phyloP scores from a whole-genome alignment of 2,113 vertebrate species.

The Prionailurus bengalensis region DNA sequence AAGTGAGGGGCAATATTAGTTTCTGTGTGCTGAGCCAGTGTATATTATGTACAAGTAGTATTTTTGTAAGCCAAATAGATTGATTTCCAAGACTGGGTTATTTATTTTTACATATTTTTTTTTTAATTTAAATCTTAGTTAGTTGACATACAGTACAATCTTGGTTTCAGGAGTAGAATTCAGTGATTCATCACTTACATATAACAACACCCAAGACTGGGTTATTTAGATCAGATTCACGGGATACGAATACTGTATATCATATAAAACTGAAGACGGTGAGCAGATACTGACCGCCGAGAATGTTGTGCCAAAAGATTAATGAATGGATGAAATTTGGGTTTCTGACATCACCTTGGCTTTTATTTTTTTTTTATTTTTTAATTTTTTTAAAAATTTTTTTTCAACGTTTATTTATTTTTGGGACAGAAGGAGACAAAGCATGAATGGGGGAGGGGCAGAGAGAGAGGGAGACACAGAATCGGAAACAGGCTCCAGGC shows the following conservation, averaged over 20 bases:
- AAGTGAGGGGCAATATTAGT: neutral
- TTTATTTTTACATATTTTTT: neutral
- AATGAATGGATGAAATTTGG: constrained; percentile 60
- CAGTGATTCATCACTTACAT: too few species aligned
- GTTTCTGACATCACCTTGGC: constrained; percentile 52
- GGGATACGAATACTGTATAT: neutral
- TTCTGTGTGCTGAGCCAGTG: neutral
- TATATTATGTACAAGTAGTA: neutral
- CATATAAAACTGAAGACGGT: constrained; percentile 25
- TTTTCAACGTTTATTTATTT: too few species aligned
- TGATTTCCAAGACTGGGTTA: constrained; percentile 49
- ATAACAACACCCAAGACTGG: neutral
- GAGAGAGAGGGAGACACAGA: too few species aligned
- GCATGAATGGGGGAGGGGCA: too few species aligned
- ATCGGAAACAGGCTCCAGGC: too few species aligned
- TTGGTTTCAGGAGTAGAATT: too few species aligned
- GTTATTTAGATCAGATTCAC: constrained; percentile 38
- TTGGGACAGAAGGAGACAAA: too few species aligned
- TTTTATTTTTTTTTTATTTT: neutral
- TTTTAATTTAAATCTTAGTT: too few species aligned
- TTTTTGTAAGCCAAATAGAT: constrained; percentile 52
- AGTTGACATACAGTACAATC: too few species aligned
- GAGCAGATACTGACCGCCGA: constrained; percentile 66
- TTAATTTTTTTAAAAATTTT: too few species aligned
- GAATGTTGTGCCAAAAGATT: constrained; percentile 60